Evolutionary conservation across 1,140 invertebrate genomes (phyloP), one percentile per base, ranked within the genome.

Genomic region (Delia radicum): DNA sequence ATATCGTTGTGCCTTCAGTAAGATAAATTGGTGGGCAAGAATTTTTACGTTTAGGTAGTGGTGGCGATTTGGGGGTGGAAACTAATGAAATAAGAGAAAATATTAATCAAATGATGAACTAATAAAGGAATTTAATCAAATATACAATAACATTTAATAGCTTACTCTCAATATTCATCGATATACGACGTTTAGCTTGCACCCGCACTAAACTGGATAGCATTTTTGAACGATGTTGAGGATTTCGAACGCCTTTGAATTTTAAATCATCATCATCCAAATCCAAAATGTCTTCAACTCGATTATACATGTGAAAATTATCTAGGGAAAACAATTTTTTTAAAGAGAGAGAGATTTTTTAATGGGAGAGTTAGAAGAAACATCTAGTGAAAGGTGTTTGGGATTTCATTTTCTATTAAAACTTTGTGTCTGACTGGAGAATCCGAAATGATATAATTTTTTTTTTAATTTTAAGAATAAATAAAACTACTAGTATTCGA

Each of bases 121-220:
- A 37, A 37, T 37, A 37, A 2, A 24, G 18, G 10, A n/a, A 18
- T 21, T 55, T 55, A 55, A 55, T 18, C 15, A 15, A 48, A 48
- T 8, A 55, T 21, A 55, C 37, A 10, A 42, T 55, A n/a, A 24
- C 3, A 37, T 2, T 13, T n/a, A n/a, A n/a, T n/a, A n/a, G n/a
- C 65, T 78, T 71, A 80, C 83, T 83, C 76, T 85, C 83, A 15
- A 85, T 73, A 67, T 82, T 85, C 81, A 83, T 80, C 13, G 81
- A 83, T 27, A 84, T 82, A 1, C 82, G 63, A 0, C 81, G 80
- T 71, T 91, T 92, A 6, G 89, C 88, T 61, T 88, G 87, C 1
- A 92, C 86, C 4, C 89, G 87, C 2, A 90, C 85, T n/a, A 93
- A 82, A 81, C 91, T 92, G 46, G 90, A 89, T 13, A 91, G 87